These are phyloP conservation scores for Monomorium pharaonis DNA, from an alignment of 1,140 invertebrate genomes.

Conservation along the genomic window DNA sequence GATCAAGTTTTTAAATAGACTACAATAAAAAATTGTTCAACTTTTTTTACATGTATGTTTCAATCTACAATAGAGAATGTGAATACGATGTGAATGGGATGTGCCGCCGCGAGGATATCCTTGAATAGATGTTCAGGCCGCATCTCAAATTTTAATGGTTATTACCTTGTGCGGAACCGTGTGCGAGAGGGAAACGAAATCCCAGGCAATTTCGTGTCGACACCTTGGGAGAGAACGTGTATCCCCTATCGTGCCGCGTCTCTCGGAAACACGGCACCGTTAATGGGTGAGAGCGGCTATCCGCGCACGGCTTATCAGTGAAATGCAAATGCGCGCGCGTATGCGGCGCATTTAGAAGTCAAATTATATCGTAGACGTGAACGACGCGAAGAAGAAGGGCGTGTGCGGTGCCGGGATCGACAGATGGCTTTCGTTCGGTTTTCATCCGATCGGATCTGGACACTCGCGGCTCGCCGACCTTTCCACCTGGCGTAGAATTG, in stretches of 20 bases:
- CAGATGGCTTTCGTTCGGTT: constrained; percentile 49
- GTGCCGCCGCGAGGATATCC: neutral
- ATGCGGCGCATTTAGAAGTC: constrained; percentile 37
- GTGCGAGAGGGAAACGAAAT: neutral
- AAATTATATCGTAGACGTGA: constrained; percentile 67
- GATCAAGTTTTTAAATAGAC: neutral
- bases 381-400: constrained; percentile 40
- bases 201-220: constrained; percentile 51
- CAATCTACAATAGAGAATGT: neutral
- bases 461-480: neutral
- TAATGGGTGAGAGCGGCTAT: constrained; percentile 52
- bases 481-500: constrained; percentile 30
- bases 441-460: constrained; percentile 38
- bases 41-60: neutral
- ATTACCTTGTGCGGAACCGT: constrained; percentile 3
- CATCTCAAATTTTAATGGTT: constrained; percentile 26
- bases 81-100: neutral
- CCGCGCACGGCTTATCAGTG: constrained; percentile 28
- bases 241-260: constrained; percentile 24
- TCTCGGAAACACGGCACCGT: constrained; percentile 16
- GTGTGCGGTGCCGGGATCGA: constrained; percentile 31
- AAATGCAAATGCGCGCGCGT: constrained; percentile 61
- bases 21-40: neutral
- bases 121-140: neutral
- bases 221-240: constrained; percentile 42